Conservation (phyloP, 37 sponge, comb jelly and placozoan genomes). For the Agelas oroides region DNA sequence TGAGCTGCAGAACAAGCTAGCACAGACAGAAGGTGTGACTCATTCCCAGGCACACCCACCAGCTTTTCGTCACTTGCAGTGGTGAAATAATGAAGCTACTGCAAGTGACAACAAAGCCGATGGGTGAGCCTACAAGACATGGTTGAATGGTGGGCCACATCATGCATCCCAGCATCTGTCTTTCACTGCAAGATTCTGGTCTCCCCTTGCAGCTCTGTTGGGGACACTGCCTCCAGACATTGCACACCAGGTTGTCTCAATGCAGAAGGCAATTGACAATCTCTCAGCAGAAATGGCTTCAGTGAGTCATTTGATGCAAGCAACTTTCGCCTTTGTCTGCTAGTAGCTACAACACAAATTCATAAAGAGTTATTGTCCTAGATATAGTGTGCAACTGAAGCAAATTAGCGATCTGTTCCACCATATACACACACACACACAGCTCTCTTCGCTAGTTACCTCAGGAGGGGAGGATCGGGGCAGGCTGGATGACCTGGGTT, state of each 20-base stretch:
- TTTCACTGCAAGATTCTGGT: not conserved
- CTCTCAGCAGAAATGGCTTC: constrained; percentile 67
- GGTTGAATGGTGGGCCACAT: too few species aligned
- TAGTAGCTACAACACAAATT: not conserved
- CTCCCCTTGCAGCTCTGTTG: constrained; percentile 48
- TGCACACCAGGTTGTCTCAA: constrained; percentile 56
- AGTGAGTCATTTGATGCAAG: constrained; percentile 45
- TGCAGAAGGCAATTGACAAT: constrained; percentile 67
- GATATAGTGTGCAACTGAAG: too few species aligned
- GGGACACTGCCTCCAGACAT: constrained; percentile 66
- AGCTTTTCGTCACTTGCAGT: too few species aligned
- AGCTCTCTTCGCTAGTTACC: constrained; percentile 15
- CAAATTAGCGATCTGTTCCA: too few species aligned
- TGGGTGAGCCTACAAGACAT: too few species aligned
- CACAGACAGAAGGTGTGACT: constrained; percentile 67
- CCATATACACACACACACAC: not conserved
- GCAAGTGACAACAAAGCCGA: too few species aligned
- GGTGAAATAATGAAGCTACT: too few species aligned
- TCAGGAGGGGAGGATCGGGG: constrained; percentile 25
- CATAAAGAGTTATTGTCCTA: too few species aligned
- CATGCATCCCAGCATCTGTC: too few species aligned
- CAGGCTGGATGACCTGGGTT: constrained; percentile 71
- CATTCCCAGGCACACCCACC: not conserved
- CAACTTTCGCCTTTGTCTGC: too few species aligned
- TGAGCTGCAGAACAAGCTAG: constrained; percentile 82